Evolutionary conservation across 1,140 invertebrate species (phyloP).

Genomic region (Whitmania pigra): DNA sequence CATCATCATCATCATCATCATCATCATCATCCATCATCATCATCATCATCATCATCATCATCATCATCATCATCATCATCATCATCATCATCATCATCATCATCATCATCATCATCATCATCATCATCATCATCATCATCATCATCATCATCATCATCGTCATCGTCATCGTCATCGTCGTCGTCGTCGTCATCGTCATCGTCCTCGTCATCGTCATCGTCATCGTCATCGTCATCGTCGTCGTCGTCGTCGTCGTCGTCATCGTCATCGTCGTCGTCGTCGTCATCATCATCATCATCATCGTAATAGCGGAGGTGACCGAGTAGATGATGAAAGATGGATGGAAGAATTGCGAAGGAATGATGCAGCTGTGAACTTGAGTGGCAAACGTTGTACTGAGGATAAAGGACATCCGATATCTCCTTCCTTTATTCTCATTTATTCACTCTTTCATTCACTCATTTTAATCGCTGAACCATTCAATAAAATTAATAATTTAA

Average conservation of each 20-base stretch:
- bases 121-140: neutral
- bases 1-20: neutral
- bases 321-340: no score
- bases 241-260: neutral
- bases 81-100: neutral
- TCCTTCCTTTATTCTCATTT: neutral
- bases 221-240: constrained; percentile 9
- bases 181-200: constrained; percentile 2
- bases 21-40: neutral
- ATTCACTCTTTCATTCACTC: no score
- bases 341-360: neutral
- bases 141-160: neutral
- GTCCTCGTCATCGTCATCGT: constrained; percentile 3
- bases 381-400: constrained; percentile 12
- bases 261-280: neutral
- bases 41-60: constrained; percentile 7
- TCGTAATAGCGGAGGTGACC: neutral
- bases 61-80: neutral
- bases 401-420: constrained; percentile 14
- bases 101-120: neutral
- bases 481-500: no score
- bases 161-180: constrained; percentile 3
- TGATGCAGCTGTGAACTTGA: neutral
- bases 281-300: neutral
- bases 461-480: no score